Evolutionary conservation across 2,797 vertebrate genomes (phyloP).

Genomic region (Octomys mimax): DNA sequence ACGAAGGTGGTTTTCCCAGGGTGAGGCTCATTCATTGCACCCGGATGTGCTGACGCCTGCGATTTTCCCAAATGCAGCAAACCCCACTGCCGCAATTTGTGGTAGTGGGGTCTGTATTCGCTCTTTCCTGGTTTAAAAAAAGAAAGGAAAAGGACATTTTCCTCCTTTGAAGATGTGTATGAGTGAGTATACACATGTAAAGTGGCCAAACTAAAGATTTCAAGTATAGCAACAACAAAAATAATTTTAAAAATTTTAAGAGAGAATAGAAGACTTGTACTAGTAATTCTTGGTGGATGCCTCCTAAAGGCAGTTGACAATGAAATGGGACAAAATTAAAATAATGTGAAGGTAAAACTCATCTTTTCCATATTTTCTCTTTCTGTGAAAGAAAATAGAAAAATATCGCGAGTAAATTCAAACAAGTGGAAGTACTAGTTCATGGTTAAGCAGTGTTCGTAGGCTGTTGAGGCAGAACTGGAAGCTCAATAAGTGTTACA

Average conservation of each 20-base stretch:
- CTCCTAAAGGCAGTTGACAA: constrained; percentile 22
- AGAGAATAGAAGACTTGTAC: not conserved
- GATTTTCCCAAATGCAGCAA: no score
- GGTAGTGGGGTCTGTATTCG: no score
- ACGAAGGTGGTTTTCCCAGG: no score
- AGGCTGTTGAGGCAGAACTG: not conserved
- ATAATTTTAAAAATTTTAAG: not conserved
- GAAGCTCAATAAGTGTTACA: constrained; percentile 16
- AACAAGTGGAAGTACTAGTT: not conserved
- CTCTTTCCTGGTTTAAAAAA: no score
- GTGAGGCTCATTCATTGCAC: no score
- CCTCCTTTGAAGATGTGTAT: not conserved
- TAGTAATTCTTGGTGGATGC: not conserved
- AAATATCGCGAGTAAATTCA: constrained; percentile 8
- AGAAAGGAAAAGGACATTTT: not conserved
- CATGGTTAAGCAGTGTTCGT: not conserved
- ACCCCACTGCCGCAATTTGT: no score
- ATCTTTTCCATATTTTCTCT: not conserved
- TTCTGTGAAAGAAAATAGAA: not conserved
- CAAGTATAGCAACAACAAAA: not conserved
- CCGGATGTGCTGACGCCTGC: no score
- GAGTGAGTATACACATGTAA: not conserved
- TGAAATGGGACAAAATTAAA: constrained; percentile 25
- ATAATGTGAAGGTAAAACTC: constrained; percentile 9
- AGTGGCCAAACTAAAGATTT: not conserved